Evolutionary conservation across 1,140 invertebrate species (phyloP), one percentile per base, ranked within the genome.

Genomic region (Trissolcus basalis): DNA sequence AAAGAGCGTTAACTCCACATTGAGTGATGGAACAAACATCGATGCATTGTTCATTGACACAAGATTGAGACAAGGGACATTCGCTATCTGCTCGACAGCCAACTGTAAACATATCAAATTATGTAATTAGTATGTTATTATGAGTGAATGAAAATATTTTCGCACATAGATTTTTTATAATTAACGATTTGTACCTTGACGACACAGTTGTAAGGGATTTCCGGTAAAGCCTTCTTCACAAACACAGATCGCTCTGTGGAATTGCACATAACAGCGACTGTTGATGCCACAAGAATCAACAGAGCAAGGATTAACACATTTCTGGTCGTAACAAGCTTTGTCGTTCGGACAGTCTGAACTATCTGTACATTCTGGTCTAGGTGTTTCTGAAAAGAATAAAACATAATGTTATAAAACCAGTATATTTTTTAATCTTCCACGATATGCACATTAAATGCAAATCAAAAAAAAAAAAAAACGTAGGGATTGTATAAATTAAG

Each of bases 21-120:
- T 94, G 93, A 1, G 93, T 93, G 63, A 93, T 92, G 2, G 89
- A 83, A 78, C 96, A 97, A 0, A 95, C 93, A 84, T 96, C 92
- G 14, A 94, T 87, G 82, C 96, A 98, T 80, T 96, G 91, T 41
- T 92, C 90, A 70, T 96, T 94, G 56, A 97, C 91, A 80, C 96
- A 98, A 16, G 95, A 94, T 85, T 96, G 91, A 36, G 91, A 92
- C 16, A 93, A 89, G 4, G 94, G 91, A 84, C 96, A 97, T 60
- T 97, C 96, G 27, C 92, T 92, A 82, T 97, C 95, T 58, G 91
- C 92, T 71, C 94, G 91, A 83, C 96, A 98, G 79, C 96, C 95
- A 78, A 96, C 92, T 94, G 83, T 27, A 71, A 80, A 14, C 12
- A 44, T 49, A 59, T 27, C 59, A 68, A 41, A 27, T 13, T 27